Base-by-base conservation (phyloP, 1,140 invertebrate genomes). In the Cydia fagiglandana region DNA sequence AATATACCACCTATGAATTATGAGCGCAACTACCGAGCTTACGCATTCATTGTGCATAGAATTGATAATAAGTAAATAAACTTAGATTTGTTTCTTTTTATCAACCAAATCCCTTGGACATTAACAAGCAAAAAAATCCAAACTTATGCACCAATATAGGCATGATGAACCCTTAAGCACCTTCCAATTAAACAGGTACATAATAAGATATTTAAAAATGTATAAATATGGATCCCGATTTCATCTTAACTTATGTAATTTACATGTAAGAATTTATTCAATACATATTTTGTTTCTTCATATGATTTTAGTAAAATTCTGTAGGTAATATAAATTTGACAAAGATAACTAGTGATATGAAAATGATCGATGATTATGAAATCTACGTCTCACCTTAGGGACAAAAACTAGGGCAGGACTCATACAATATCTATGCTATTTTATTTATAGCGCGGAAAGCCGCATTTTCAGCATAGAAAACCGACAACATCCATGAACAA, bases 311-410 rank as follows among this genome's bases (percentile, higher is more conserved):
- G 34, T 15, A 70, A 41, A 70, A 38, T 70, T 15, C 41, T n/a
- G 56, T 61, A 61, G 56, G 56, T n/a, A 30, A 70, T 70, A 70
- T 70, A 70, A 66, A 15, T 66, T 66, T 66, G 34, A 45, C n/a
- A 17, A 70, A 38, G 66, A 24, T 70, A 70, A 70, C 66, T 70
- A 70, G 34, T 70, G 66, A 73, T 76, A 76, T 76, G 68, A 76
- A 45, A 76, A 64, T 64, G 53, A 70, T 73, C 61, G 53, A 64
- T 76, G 53, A 76, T 38, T 61, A 73, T 20, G 61, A 70, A 38
- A 17, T 68, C 56, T 70, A 70, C n/a, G 66, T 70, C 66, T 38
- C 66, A 38, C 30, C 30, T 70, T 70, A 45, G 30, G n/a, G 34
- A 34, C 9, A 17, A 70, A 41, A 41, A 5, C 38, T n/a, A 70